Evolutionary conservation across 2,888 invertebrate species (phyloP), one percentile per base, ranked within the genome.

Genomic region (Ametastegia equiseti): DNA sequence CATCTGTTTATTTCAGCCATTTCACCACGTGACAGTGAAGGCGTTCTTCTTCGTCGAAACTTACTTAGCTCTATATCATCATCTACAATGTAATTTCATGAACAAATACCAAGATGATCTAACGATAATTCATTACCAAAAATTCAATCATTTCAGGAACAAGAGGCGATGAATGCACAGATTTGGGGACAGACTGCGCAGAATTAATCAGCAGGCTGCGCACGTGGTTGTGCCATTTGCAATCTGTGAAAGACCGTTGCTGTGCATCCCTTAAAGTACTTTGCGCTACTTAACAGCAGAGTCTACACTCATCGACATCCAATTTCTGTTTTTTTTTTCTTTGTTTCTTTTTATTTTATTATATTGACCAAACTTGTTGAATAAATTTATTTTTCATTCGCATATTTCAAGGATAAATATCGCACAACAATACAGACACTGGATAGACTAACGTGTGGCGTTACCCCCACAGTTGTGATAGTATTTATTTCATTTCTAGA

Each of bases 171-270:
- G 91, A 92, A 87, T 92, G 91, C 88, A 88, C 83, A 84, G 91
- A 92, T 84, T 86, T 87, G 82, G 91, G 89, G 83, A 87, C 90
- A 88, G 91, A 92, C 89, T 92, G 91, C 90, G 91, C 91, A 87
- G 91, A 91, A 88, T 88, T 91, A 89, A 91, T 91, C 86, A 88
- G 89, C 88, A 92, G 91, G 91, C 91, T 92, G 88, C 89, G 89
- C 88, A 90, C 89, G 88, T 91, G 91, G 91, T 90, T 92, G 91
- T 91, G 91, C 91, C 91, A 91, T 91, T 87, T 91, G 86, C 90
- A 90, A 91, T 90, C 91, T 86, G 90, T 91, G 87, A 91, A 86
- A 87, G 90, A 85, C 85, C 91, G 91, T 86, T 91, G 91, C 89
- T 91, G 91, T 87, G 91, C 90, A 84, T 91, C 91, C 86, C 88